Percentiles rank a stretch among this genome's conserved stretches.
Evolutionary conservation across 2,888 invertebrate genomes (phyloP).

Genomic region (Ganaspis brasiliensis): DNA sequence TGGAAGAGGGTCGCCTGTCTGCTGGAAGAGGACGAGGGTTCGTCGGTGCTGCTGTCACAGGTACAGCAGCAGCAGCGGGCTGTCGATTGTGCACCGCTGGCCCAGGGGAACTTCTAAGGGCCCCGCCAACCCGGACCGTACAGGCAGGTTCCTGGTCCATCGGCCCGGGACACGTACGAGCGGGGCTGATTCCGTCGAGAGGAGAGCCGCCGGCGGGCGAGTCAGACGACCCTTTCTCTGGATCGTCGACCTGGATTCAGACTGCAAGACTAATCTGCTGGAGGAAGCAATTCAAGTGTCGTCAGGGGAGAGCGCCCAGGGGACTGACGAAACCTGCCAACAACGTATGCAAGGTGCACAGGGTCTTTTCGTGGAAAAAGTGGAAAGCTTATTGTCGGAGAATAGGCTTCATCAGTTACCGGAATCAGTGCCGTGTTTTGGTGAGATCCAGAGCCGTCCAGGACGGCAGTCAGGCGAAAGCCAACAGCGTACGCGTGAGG

Average conservation of each 20-base stretch:
- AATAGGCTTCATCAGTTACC: neutral
- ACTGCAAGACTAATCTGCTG: neutral
- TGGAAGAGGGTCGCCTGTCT: slow-evolving; percentile 21
- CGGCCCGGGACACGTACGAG: slow-evolving; percentile 72
- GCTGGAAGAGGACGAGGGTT: slow-evolving; percentile 53
- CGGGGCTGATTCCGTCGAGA: slow-evolving; percentile 72
- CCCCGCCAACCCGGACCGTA: slow-evolving; percentile 71
- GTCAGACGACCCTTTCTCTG: slow-evolving; percentile 61
- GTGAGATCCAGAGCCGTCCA: slow-evolving; percentile 44
- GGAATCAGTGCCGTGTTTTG: slow-evolving; percentile 44
- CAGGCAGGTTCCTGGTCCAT: slow-evolving; percentile 68
- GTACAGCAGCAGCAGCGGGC: slow-evolving; percentile 51
- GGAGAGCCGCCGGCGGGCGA: slow-evolving; percentile 66
- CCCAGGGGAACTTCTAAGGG: slow-evolving; percentile 75
- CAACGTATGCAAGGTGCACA: slow-evolving; percentile 17
- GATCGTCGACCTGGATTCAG: slow-evolving; percentile 45
- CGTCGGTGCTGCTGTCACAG: slow-evolving; percentile 33
- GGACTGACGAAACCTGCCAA: slow-evolving; percentile 18
- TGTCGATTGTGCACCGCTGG: slow-evolving; percentile 57
- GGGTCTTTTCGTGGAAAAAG: slow-evolving; percentile 18
- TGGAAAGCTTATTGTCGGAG: slow-evolving; percentile 10
- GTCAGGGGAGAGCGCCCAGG: slow-evolving; percentile 45
- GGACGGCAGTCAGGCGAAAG: slow-evolving; percentile 47
- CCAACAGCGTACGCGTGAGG: slow-evolving; percentile 57
- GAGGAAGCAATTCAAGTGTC: slow-evolving; percentile 10